Evolutionary conservation across 2,113 vertebrate genomes (phyloP).

Genomic region (Siniperca chuatsi): DNA sequence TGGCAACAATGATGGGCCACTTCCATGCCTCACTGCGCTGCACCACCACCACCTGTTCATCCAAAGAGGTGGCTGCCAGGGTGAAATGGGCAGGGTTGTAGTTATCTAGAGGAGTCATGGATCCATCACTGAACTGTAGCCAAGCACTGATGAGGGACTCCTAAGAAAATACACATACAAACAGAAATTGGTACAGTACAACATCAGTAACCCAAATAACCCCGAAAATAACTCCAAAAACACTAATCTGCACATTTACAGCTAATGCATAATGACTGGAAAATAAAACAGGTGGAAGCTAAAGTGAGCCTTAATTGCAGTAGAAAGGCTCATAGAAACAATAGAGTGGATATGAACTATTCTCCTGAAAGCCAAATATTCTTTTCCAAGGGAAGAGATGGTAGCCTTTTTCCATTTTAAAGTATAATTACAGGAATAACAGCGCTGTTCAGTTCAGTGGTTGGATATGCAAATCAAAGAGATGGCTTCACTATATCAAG

Average conservation of each 20-base stretch:
- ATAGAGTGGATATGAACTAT: conserved; percentile 49
- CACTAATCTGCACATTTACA: conserved; percentile 32
- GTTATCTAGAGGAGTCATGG: conserved; percentile 92
- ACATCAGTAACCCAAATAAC: conserved; percentile 34
- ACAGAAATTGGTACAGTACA: conserved; percentile 3
- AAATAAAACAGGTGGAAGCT: conserved; percentile 33
- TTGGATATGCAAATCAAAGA: conserved; percentile 71
- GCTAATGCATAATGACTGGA: conserved; percentile 30
- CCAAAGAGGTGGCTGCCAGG: conserved; percentile 88
- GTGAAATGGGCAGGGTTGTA: conserved; percentile 91
- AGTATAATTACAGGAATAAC: conserved; percentile 72
- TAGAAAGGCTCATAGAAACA: conserved; percentile 57
- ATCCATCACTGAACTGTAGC: conserved; percentile 96
- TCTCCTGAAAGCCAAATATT: conserved; percentile 56
- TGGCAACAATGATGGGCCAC: conserved; percentile 88
- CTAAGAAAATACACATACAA: conserved; percentile 79
- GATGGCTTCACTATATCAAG: conserved; percentile 51
- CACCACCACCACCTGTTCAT: conserved; percentile 86
- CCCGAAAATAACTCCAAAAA: conserved; percentile 39
- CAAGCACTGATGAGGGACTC: conserved; percentile 94
- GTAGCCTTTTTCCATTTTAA: conserved; percentile 65
- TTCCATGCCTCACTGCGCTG: conserved; percentile 73
- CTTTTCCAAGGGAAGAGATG: conserved; percentile 43
- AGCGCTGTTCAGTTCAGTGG: conserved; percentile 46
- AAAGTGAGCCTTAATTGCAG: conserved; percentile 66